These are phyloP conservation scores for Mirounga angustirostris DNA, from an alignment of 2,113 vertebrate species.

Conservation along the genomic window DNA sequence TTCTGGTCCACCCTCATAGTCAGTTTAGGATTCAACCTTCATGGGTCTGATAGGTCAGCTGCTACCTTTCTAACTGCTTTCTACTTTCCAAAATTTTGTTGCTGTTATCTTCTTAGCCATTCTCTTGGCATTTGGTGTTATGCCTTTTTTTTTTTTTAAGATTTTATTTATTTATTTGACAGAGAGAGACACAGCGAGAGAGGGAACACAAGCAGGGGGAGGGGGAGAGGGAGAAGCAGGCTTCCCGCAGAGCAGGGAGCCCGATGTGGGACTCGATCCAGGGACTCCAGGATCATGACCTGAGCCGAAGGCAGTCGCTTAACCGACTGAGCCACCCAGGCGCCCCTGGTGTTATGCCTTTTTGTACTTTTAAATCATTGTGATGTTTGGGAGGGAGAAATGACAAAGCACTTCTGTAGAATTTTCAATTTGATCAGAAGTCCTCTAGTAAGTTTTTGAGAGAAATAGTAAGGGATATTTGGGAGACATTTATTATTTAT, in stretches of 20 bases:
- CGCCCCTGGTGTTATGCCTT: not conserved
- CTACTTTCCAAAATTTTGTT: not conserved
- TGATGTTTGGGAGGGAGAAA: not conserved
- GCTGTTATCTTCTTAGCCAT: not conserved
- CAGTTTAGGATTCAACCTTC: not conserved
- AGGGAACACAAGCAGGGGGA: no score
- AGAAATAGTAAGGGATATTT: not conserved
- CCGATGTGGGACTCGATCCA: no score
- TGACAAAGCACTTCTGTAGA: not conserved
- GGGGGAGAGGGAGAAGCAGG: no score
- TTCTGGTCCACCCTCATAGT: not conserved
- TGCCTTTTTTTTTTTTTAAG: not conserved
- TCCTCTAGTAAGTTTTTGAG: not conserved
- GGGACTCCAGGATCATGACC: no score
- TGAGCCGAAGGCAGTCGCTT: no score
- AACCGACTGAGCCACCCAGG: no score
- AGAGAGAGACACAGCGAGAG: no score
- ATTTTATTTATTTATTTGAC: no score
- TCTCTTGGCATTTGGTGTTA: not conserved
- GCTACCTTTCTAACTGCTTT: not conserved
- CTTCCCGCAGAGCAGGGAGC: no score
- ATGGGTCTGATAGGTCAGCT: not conserved
- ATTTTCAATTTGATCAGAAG: not conserved
- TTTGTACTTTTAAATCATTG: not conserved
- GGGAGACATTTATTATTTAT: conserved; percentile 9